Conservation (phyloP, 2,888 invertebrate genomes). For the Euphydryas editha region DNA sequence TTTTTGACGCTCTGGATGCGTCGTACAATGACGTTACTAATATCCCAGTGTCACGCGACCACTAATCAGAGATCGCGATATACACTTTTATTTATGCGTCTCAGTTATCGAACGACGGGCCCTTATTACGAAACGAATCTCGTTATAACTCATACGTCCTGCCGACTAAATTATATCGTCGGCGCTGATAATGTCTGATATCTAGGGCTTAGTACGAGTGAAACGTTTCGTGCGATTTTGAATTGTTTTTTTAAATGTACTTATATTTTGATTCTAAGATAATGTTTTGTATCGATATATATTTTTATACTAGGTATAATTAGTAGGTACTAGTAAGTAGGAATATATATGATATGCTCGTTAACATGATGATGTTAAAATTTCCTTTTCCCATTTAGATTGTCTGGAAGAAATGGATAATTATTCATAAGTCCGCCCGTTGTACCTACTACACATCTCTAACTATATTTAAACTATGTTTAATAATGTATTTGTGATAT, state of each 20-base stretch:
- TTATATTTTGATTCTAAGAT: neutral
- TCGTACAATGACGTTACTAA: slow-evolving; percentile 80
- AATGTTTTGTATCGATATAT: too few relatives aligned
- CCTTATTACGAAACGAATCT: slow-evolving; percentile 59
- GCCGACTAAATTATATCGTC: slow-evolving; percentile 30
- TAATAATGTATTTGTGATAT: too few relatives aligned
- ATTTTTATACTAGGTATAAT: too few relatives aligned
- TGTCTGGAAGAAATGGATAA: too few relatives aligned
- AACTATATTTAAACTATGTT: too few relatives aligned
- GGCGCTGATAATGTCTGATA: slow-evolving; percentile 16
- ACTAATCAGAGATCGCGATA: slow-evolving; percentile 74
- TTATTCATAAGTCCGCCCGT: too few relatives aligned
- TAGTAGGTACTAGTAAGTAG: too few relatives aligned
- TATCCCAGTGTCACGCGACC: slow-evolving; percentile 80
- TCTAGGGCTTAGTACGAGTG: neutral
- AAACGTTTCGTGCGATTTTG: neutral
- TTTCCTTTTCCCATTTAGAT: too few relatives aligned
- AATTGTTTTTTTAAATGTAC: neutral
- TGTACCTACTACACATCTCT: too few relatives aligned
- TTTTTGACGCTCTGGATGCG: slow-evolving; percentile 73
- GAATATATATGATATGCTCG: too few relatives aligned
- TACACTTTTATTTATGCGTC: slow-evolving; percentile 75
- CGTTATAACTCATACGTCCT: slow-evolving; percentile 62
- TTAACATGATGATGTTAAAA: too few relatives aligned
- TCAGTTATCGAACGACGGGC: slow-evolving; percentile 64